Conservation (phyloP, 1,140 invertebrate species). For the Metopolophium dirhodum region DNA sequence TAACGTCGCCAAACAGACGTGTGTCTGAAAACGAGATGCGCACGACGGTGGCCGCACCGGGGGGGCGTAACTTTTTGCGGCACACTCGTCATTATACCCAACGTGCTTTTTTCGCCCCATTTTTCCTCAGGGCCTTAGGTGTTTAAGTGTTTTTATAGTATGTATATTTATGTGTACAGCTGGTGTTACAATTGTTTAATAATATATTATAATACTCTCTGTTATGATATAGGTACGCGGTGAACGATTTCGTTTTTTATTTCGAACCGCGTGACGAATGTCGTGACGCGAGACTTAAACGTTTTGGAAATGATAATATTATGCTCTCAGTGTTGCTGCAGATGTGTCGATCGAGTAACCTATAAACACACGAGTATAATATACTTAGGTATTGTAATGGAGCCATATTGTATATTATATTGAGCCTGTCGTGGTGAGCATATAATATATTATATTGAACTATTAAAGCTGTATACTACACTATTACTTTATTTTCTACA, state of each 20-base stretch:
- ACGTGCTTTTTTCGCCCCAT: neutral
- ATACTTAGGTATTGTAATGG: neutral
- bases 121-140: neutral
- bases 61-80: neutral
- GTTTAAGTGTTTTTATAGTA: neutral
- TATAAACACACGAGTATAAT: neutral
- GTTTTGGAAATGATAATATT: neutral
- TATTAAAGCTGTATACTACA: neutral
- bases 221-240: neutral
- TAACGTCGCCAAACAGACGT: no score
- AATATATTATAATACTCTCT: neutral
- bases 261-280: neutral
- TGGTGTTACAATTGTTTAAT: slow-evolving; percentile 5
- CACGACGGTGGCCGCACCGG: no score
- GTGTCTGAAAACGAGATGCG: no score
- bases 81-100: neutral
- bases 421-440: neutral
- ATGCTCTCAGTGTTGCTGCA: neutral
- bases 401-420: neutral
- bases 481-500: neutral
- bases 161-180: neutral
- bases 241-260: neutral
- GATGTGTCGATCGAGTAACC: neutral
- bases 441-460: neutral
- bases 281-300: neutral